Percentiles rank a stretch among this genome's conserved stretches.
These are phyloP conservation scores for Pantherophis vulpinus DNA, from an alignment of 2,797 vertebrate species.

Conservation along the genomic window DNA sequence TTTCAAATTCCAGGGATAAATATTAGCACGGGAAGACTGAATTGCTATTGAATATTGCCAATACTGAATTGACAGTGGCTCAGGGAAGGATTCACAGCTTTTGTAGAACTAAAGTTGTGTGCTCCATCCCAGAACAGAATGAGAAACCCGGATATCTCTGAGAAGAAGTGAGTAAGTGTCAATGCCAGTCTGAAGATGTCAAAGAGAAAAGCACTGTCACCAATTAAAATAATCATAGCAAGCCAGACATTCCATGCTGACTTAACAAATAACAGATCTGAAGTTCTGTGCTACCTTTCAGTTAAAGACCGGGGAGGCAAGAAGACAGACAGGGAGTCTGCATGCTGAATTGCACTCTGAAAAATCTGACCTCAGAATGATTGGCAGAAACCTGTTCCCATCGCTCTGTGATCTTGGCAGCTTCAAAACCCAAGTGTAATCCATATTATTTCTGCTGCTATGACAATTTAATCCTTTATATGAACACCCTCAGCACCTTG, in stretches of 20 bases:
- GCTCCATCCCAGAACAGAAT: constrained; percentile 28
- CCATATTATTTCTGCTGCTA: constrained; percentile 13
- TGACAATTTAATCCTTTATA: neutral
- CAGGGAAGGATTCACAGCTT: neutral
- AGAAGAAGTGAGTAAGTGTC: constrained; percentile 42
- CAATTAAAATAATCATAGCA: constrained; percentile 63
- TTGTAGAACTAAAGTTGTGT: neutral
- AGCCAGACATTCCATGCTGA: constrained; percentile 53
- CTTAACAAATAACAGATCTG: constrained; percentile 59
- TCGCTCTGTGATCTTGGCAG: constrained; percentile 11
- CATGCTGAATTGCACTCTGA: neutral
- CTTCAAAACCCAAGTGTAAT: neutral
- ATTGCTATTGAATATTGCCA: neutral
- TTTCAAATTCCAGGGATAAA: neutral
- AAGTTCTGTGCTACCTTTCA: constrained; percentile 33
- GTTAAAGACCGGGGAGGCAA: neutral
- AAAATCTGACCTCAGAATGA: constrained; percentile 20
- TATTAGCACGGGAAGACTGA: neutral
- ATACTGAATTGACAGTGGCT: neutral
- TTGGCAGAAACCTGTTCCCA: constrained; percentile 11
- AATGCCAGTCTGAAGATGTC: constrained; percentile 44
- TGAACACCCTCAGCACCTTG: neutral
- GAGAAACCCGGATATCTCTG: constrained; percentile 32
- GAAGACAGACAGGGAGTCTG: neutral
- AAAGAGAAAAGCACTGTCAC: constrained; percentile 54